Conservation (phyloP, 2,113 vertebrate species). For the Pelvicachromis taeniatus region DNA sequence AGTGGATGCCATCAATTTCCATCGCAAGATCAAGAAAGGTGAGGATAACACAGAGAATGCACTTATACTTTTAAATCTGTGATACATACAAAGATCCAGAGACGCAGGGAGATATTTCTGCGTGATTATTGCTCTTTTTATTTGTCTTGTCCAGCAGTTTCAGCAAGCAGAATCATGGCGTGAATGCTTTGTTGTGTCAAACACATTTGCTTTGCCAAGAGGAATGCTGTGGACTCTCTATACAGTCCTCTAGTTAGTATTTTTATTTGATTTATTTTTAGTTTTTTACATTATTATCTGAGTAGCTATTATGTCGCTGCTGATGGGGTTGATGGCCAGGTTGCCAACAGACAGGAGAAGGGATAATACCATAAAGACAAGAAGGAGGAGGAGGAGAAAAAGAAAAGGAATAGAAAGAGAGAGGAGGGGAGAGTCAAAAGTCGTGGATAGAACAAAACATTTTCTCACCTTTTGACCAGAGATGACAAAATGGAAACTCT, state of each 20-base stretch:
- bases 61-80: neutral
- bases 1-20: conserved; percentile 94
- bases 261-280: too few species aligned
- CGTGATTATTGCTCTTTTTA: neutral
- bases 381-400: too few species aligned
- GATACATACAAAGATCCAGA: neutral
- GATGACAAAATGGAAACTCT: neutral
- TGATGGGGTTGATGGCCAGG: too few species aligned
- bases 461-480: neutral
- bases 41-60: neutral
- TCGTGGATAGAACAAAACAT: neutral
- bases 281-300: too few species aligned
- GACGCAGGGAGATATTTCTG: neutral
- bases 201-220: neutral
- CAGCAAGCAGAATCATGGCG: too few species aligned
- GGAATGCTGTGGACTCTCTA: neutral
- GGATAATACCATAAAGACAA: too few species aligned
- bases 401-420: too few species aligned
- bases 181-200: too few species aligned
- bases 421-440: too few species aligned
- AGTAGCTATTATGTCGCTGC: too few species aligned
- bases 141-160: neutral
- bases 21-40: conserved; percentile 95
- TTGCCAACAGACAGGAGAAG: too few species aligned
- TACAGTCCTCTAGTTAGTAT: too few species aligned